Conservation (phyloP, 2,888 invertebrate species). For the Meteorus colon region DNA sequence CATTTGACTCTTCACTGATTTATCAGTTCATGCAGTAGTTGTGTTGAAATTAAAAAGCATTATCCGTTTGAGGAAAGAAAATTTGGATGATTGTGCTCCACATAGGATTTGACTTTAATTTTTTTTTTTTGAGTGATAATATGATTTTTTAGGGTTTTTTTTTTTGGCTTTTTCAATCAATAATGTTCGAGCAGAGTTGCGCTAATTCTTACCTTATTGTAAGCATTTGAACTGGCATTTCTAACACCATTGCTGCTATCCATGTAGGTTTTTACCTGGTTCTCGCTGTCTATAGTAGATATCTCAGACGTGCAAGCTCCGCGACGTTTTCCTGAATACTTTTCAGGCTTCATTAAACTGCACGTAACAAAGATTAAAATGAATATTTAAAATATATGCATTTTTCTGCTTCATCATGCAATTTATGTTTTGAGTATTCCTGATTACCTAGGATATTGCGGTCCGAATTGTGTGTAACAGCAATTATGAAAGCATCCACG, state of each 20-base stretch:
- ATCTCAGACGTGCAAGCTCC: conserved; percentile 74
- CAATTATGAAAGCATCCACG: conserved; percentile 96
- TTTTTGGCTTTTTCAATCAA: conserved; percentile 5
- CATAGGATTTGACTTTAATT: conserved; percentile 8
- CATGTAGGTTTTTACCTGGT: conserved; percentile 97
- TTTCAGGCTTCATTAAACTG: conserved; percentile 81
- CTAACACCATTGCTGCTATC: conserved; percentile 88
- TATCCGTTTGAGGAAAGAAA: conserved; percentile 17
- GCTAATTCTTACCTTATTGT: conserved; percentile 88
- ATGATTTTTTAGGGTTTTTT: not conserved
- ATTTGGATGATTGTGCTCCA: conserved; percentile 14
- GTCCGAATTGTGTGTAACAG: conserved; percentile 95
- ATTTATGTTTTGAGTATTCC: not conserved
- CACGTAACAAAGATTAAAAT: conserved; percentile 49
- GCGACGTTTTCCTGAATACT: conserved; percentile 79
- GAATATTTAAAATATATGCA: not conserved
- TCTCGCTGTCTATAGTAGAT: conserved; percentile 79
- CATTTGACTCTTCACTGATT: conserved; percentile 19
- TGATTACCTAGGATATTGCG: conserved; percentile 95
- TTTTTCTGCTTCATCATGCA: not conserved
- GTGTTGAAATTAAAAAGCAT: conserved; percentile 25
- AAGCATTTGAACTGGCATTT: conserved; percentile 89
- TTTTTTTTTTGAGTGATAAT: not conserved
- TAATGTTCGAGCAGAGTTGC: conserved; percentile 58
- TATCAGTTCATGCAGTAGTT: conserved; percentile 31